Percentiles rank a stretch among this genome's conserved stretches.
These are phyloP conservation scores for Trialeurodes vaporariorum DNA, from an alignment of 1,140 invertebrate genomes.

Conservation along the genomic window DNA sequence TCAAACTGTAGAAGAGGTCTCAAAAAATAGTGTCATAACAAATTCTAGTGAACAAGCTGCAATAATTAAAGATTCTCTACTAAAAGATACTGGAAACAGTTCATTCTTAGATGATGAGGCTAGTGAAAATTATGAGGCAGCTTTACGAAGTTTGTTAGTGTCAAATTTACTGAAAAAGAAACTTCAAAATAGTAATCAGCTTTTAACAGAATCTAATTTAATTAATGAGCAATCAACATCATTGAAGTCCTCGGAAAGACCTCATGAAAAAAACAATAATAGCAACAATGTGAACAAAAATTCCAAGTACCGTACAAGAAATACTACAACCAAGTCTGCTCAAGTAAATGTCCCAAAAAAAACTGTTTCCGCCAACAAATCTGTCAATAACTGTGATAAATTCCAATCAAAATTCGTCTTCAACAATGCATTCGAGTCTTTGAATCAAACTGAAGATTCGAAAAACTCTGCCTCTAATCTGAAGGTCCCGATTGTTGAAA, in stretches of 20 bases:
- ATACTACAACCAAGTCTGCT: neutral
- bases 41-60: too few relatives aligned
- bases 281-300: neutral
- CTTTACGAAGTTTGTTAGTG: neutral
- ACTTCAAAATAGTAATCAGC: neutral
- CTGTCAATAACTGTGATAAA: neutral
- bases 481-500: neutral
- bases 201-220: neutral
- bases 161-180: neutral
- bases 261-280: neutral
- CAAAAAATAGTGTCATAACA: too few relatives aligned
- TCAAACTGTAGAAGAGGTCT: too few relatives aligned
- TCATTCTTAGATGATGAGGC: neutral
- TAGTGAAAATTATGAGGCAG: neutral
- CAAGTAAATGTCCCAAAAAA: too few relatives aligned
- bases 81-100: too few relatives aligned
- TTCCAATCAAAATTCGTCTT: neutral
- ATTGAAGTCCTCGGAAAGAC: neutral
- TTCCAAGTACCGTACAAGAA: neutral
- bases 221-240: neutral
- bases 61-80: too few relatives aligned
- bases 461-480: neutral
- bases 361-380: neutral
- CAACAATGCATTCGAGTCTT: neutral
- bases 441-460: neutral